Percentiles rank a stretch among this genome's conserved stretches.
Conservation (phyloP, 2,113 vertebrate genomes). For the Corythornis vintsioides region DNA sequence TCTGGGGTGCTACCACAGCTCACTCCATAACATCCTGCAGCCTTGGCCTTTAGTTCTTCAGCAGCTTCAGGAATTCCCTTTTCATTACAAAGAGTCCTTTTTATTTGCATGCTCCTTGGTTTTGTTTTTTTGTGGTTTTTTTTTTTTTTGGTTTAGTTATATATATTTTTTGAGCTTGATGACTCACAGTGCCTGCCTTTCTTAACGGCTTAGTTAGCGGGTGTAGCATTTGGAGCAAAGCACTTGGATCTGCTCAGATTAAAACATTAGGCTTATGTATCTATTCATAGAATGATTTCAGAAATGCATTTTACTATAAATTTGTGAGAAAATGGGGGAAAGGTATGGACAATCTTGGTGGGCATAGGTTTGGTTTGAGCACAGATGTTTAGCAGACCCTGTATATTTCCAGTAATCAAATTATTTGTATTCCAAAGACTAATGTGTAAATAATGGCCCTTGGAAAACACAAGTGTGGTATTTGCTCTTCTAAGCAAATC, state of each 20-base stretch:
- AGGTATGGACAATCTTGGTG: background rate
- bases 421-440: background rate
- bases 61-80: background rate
- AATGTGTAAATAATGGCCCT: background rate
- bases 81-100: background rate
- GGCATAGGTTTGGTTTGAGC: background rate
- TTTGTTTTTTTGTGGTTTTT: background rate
- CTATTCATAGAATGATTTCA: background rate
- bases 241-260: background rate
- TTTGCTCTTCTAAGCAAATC: background rate
- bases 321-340: background rate
- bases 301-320: fast-evolving
- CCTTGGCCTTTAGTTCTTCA: background rate
- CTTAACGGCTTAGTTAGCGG: background rate
- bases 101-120: fast-evolving
- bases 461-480: background rate
- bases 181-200: fast-evolving
- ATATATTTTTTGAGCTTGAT: background rate
- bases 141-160: background rate
- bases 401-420: background rate
- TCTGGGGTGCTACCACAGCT: background rate
- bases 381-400: background rate
- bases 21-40: fast-evolving
- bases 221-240: background rate
- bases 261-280: background rate